Evolutionary conservation across 2,888 invertebrate genomes (phyloP).

Genomic region (Orchesellides sinensis): DNA sequence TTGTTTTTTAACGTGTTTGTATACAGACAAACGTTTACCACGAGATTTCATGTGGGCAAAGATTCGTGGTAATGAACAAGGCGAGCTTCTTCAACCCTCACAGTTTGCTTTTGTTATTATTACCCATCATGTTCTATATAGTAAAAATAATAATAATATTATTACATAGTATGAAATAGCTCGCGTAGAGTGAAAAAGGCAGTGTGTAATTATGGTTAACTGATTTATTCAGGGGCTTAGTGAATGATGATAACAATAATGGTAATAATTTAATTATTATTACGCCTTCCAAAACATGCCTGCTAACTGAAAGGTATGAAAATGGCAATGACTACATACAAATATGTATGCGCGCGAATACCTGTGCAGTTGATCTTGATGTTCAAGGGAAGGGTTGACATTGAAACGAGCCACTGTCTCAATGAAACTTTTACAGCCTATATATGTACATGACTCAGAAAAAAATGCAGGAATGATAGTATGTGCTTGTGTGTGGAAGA

Average conservation of each 20-base stretch:
- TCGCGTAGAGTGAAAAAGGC: not conserved
- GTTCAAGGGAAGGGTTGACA: conserved; percentile 62
- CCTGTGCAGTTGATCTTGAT: conserved; percentile 30
- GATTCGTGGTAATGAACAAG: conserved; percentile 60
- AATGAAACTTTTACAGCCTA: conserved; percentile 54
- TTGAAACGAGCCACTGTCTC: conserved; percentile 64
- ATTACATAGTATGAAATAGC: not conserved
- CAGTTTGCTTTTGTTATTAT: conserved; percentile 7
- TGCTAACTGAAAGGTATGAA: not conserved
- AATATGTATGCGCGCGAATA: not conserved
- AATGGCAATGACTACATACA: not conserved
- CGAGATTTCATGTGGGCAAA: too few relatives aligned
- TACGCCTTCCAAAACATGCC: not conserved
- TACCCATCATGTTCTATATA: not conserved
- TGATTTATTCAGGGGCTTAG: conserved; percentile 55
- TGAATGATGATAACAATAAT: conserved; percentile 17
- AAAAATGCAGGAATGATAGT: too few relatives aligned
- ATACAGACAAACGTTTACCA: too few relatives aligned
- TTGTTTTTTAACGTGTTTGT: too few relatives aligned
- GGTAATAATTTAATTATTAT: conserved; percentile 20
- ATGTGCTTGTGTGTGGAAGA: too few relatives aligned
- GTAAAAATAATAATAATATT: not conserved
- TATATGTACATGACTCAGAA: conserved; percentile 41
- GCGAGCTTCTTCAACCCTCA: conserved; percentile 55
- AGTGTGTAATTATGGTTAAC: conserved; percentile 39